Percentiles rank a stretch among this genome's conserved stretches.
These are phyloP conservation scores for Phalacrocorax brasilianus DNA, from an alignment of 2,113 vertebrate species.

Conservation along the genomic window DNA sequence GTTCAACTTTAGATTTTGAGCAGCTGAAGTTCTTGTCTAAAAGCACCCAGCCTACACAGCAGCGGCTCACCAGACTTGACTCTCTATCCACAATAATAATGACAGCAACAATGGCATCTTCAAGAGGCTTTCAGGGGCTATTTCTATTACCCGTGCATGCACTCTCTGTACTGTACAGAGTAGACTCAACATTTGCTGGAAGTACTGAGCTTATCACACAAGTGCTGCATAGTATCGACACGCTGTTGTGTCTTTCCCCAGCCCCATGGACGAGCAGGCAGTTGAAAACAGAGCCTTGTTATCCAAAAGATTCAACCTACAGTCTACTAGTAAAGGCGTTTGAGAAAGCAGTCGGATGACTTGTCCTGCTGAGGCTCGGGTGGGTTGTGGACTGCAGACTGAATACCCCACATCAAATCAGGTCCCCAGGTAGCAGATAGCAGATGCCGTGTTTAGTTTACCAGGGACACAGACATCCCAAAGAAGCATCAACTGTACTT, in stretches of 20 bases:
- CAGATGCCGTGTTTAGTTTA: not conserved
- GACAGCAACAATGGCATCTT: not conserved
- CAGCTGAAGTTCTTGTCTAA: conserved; percentile 29
- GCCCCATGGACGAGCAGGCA: not conserved
- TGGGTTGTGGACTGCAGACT: not conserved
- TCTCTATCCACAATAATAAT: not conserved
- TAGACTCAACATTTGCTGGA: not conserved
- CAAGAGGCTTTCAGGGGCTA: not conserved
- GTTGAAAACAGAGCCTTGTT: not conserved
- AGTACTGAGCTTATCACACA: not conserved
- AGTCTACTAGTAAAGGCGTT: not conserved
- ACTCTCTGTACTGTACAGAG: not conserved
- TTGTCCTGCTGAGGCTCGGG: not conserved
- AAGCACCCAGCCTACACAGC: not conserved
- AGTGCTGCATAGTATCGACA: not conserved
- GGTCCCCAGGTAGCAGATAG: not conserved
- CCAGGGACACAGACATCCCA: not conserved
- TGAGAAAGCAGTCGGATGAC: not conserved
- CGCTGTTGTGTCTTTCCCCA: not conserved
- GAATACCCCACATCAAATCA: not conserved
- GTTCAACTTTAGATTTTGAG: not conserved
- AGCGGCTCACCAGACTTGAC: not conserved
- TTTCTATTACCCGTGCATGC: not conserved
- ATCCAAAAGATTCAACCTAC: not conserved
- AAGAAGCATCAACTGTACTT: conserved; percentile 2